Evolutionary conservation across 2,113 vertebrate species (phyloP), one percentile per base, ranked within the genome.

Genomic region (Phylloscopus trochiloides): DNA sequence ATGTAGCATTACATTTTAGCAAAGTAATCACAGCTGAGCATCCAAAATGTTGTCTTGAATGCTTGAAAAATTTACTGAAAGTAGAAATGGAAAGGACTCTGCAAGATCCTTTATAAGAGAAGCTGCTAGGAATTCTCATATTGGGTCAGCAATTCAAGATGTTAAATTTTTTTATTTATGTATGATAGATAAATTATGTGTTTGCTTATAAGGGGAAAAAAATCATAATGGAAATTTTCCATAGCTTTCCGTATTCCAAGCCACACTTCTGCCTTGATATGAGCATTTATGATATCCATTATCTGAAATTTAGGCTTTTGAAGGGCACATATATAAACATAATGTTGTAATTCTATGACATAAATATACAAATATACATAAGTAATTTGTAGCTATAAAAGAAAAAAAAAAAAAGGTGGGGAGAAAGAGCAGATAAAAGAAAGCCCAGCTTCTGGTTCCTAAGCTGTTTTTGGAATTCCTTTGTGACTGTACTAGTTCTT

Each of bases 1-100:
- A 97, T 96, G 95, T 96, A 96, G 96, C 94, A 97, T 95, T 96
- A 94, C 96, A 95, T 95, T 96, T 96, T 97, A 96, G 95, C 93
- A 88, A 97, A 96, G 94, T 97, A 97, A 96, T 97, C 94, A 96
- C 94, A 97, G 94, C 92, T 96, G 92, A 96, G 79, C 96, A 95
- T 96, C 92, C 92, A 97, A 96, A 97, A 96, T 96, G 96, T 95
- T 95, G 90, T 94, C 90, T 95, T 88, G 85, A 92, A 71, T 81
- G 72, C 86, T 86, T 77, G 67, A 92, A 93, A 93, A 94, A 95
- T 63, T 94, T 92, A 90, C 85, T 83, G 90, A 65, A 88, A 95
- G 86, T 90, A 94, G 86, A 94, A 86, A 77, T 9, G 14, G 75
- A 86, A 94, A 92, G 78, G 85, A 83, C n/a, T 96, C 59, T 96